Conservation (phyloP, 2,888 invertebrate species). For the Lasioglossum zephyrum region DNA sequence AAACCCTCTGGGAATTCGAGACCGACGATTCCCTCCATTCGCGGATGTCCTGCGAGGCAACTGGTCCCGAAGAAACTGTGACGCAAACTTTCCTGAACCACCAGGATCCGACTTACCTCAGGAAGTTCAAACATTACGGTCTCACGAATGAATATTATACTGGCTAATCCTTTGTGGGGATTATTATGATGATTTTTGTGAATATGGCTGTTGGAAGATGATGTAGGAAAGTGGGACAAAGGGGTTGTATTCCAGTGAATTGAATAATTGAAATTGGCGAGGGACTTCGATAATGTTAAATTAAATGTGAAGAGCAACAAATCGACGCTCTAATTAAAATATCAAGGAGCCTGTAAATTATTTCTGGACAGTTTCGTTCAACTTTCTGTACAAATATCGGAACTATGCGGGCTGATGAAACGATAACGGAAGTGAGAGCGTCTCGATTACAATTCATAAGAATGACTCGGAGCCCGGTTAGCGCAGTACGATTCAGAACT, state of each 20-base stretch:
- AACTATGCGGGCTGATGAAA: background rate
- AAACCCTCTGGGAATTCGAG: slow-evolving; percentile 76
- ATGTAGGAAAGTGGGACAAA: background rate
- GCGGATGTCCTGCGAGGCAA: slow-evolving; percentile 57
- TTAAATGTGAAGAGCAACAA: background rate
- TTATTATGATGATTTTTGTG: background rate
- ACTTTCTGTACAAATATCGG: background rate
- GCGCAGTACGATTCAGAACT: slow-evolving; percentile 8
- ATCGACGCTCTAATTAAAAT: background rate
- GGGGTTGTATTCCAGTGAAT: background rate
- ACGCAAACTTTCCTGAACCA: slow-evolving; percentile 48
- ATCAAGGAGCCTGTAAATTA: background rate
- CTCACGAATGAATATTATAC: background rate
- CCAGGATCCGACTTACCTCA: background rate
- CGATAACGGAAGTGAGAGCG: background rate
- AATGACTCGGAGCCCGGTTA: background rate
- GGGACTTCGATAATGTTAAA: background rate
- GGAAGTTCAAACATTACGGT: background rate
- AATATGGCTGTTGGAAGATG: background rate
- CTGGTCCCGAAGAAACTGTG: slow-evolving; percentile 34
- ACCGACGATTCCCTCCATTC: slow-evolving; percentile 50
- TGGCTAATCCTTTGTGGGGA: background rate
- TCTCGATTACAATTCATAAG: background rate
- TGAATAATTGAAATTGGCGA: background rate
- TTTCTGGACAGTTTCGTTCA: background rate